Evolutionary conservation across 2,113 vertebrate species (phyloP), one percentile per base, ranked within the genome.

Genomic region (Prinia subflava): DNA sequence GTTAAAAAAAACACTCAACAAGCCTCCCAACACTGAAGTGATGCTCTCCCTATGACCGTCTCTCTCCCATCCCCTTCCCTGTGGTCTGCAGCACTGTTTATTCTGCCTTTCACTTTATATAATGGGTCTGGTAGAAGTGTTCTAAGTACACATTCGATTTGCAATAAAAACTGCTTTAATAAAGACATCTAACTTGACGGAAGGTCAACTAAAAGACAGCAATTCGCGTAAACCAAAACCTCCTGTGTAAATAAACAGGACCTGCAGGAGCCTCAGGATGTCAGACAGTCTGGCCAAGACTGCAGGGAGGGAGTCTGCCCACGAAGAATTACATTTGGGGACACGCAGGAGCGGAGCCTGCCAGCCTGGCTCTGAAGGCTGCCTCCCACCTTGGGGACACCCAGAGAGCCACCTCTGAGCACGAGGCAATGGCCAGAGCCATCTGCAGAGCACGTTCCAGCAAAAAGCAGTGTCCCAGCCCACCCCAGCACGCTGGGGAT

Each of bases 151-250:
- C 37, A 90, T 95, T 96, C 60, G 90, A 95, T 97, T 96, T 96
- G 87, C 90, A 92, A 96, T 96, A 97, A 97, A 96, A 94, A 60
- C 47, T 53, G 60, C 93, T 94, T 96, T 96, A 96, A 90, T 96
- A 95, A 93, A 96, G 90, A 82, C 86, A 93, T 85, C 88, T 92
- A 94, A 92, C 88, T 93, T 93, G 94, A 95, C 12, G 3, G 93
- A 95, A 95, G 93, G 87, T 96, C 95, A 94, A 74, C 92, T 93
- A 93, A 83, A 90, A 95, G 82, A 92, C 14, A 10, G 70, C 90
- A 94, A 83, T 56, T 84, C 15, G 2, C 94, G 90, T 90, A 95
- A 96, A 86, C 92, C 94, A 95, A 96, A 97, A 86, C 92, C 93
- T 95, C 90, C 76, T 87, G 79, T 46, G 85, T 86, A 96, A 95